These are phyloP conservation scores for Mormyrus lacerda DNA, from an alignment of 2,113 vertebrate genomes.

Conservation along the genomic window DNA sequence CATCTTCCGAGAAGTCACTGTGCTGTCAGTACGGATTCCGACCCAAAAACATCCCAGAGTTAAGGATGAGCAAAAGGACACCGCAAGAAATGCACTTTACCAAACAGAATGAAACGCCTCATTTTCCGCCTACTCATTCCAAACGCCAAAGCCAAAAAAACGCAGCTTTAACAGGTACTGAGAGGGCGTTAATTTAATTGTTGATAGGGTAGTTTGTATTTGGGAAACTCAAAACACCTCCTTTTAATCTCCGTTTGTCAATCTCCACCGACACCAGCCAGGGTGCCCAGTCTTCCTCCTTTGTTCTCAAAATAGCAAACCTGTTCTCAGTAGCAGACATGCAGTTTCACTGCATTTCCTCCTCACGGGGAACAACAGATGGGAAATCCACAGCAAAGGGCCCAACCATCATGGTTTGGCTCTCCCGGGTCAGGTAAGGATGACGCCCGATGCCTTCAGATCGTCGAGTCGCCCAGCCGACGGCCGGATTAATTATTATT, in stretches of 20 bases:
- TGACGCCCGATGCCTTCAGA: background rate
- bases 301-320: background rate
- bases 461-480: background rate
- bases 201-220: background rate
- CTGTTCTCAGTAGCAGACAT: background rate
- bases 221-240: background rate
- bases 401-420: background rate
- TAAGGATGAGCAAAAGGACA: background rate
- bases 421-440: background rate
- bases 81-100: background rate
- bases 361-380: background rate
- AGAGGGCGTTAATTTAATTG: background rate
- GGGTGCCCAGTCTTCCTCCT: background rate
- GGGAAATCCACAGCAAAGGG: background rate
- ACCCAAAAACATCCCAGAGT: background rate
- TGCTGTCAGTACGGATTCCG: background rate
- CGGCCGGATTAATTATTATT: background rate
- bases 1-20: background rate
- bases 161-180: background rate
- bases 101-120: background rate
- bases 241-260: background rate
- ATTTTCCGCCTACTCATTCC: background rate
- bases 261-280: background rate
- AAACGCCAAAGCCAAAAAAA: background rate
- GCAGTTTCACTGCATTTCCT: background rate